Evolutionary conservation across 1,140 invertebrate species (phyloP).

Genomic region (Aporrectodea caliginosa): DNA sequence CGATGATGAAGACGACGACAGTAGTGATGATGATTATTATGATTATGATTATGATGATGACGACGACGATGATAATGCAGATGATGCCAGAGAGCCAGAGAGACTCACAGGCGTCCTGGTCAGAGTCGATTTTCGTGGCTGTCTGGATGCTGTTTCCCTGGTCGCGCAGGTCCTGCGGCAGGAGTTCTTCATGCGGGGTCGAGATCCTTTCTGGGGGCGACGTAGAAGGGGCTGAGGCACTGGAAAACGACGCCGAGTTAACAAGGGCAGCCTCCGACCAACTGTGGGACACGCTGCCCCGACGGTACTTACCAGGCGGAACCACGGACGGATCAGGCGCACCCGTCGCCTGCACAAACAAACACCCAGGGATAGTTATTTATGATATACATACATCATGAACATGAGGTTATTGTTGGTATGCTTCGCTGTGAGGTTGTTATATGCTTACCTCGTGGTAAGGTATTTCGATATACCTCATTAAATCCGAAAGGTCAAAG

Average conservation of each 20-base stretch:
- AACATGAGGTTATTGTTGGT: too few species aligned
- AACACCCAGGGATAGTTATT: too few species aligned
- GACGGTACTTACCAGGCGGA: constrained; percentile 2
- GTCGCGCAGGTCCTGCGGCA: background rate
- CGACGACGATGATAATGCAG: constrained; percentile 11
- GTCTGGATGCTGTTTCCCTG: background rate
- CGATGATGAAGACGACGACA: too few species aligned
- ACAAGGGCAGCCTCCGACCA: constrained; percentile 9
- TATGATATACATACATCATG: too few species aligned
- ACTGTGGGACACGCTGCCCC: constrained; percentile 23
- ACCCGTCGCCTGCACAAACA: background rate
- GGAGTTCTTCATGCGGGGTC: background rate
- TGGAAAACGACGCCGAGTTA: background rate
- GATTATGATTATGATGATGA: too few species aligned
- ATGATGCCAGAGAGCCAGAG: background rate
- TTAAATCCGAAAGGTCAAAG: too few species aligned
- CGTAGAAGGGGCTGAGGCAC: background rate
- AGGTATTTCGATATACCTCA: too few species aligned
- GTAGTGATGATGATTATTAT: too few species aligned
- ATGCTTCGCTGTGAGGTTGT: too few species aligned
- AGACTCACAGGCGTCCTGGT: background rate
- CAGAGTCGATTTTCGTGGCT: background rate
- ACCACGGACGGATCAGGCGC: background rate
- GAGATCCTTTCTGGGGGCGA: background rate
- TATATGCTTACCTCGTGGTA: too few species aligned